Evolutionary conservation across 2,888 invertebrate species (phyloP), one percentile per base, ranked within the genome.

Genomic region (Andrena bicolor): DNA sequence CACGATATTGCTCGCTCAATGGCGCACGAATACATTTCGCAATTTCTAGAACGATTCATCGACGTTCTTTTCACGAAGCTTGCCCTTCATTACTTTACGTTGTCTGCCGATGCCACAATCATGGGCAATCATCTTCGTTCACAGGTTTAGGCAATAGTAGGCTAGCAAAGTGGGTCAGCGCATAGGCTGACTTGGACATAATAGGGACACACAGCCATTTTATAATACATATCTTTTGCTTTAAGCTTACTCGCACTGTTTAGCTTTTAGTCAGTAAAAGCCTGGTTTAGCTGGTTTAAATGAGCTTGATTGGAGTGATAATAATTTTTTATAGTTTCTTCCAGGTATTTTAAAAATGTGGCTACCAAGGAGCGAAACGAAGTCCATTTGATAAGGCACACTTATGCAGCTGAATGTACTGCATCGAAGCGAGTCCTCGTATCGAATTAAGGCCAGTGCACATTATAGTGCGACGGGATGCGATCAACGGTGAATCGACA

Each of bases 391-490:
- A 20, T 4, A 35, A 13, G 23, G 65, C 49, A 65, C 53, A 69
- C 63, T 79, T 79, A 26, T 76, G 56, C 60, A 28, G 30, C 41
- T 60, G 30, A 28, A n/a, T 49, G 51, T 65, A 23, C 74, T 13
- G 56, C 32, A 65, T 58, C 75, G 41, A 41, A 56, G 26, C 41
- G 41, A 70, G 65, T 61, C 51, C 41, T 69, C 76, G 60, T 6
- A 23, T 65, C 70, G 60, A 76, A 80, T 80, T 76, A 76, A 80
- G 76, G 76, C 65, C 79, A 80, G 56, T 41, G 65, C 66, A 76
- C 76, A 60, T 70, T 76, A 65, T 23, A 70, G 58, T 56, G 35
- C 69, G 48, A 70, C 76, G 10, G 56, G 68, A 51, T 61, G 58
- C 35, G 30, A 76, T 76, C 63, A 48, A 75, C 79, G n/a, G 16